Evolutionary conservation across 2,113 vertebrate species (phyloP).

Genomic region (Cyanoramphus novaezelandiae): DNA sequence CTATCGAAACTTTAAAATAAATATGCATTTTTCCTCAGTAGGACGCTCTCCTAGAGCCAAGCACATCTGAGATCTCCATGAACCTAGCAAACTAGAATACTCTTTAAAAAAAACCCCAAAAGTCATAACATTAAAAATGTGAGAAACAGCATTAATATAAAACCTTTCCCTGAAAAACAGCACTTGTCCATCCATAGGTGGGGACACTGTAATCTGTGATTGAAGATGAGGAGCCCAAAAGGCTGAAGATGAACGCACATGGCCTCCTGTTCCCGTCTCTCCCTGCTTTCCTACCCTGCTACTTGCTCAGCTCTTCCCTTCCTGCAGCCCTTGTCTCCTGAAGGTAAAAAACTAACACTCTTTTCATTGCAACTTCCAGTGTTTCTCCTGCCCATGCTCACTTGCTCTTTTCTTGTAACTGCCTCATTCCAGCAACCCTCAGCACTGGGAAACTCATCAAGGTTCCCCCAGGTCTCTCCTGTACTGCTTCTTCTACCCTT

Average conservation of each 20-base stretch:
- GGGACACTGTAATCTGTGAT: conserved; percentile 23
- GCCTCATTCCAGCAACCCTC: background rate
- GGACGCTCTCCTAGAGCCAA: background rate
- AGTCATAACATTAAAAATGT: background rate
- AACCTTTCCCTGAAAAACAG: conserved; percentile 27
- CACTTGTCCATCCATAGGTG: background rate
- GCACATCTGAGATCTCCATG: background rate
- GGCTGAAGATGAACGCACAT: background rate
- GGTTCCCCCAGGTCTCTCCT: background rate
- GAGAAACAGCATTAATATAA: conserved; percentile 40
- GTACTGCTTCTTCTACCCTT: background rate
- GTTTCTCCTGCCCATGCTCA: background rate
- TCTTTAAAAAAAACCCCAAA: background rate
- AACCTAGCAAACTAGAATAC: background rate
- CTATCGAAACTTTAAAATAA: conserved; percentile 25
- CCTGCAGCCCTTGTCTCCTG: background rate
- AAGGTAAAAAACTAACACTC: background rate
- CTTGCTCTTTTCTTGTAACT: background rate
- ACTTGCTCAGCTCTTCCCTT: background rate
- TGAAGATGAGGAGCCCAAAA: background rate
- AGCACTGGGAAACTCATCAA: background rate
- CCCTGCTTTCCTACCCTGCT: background rate
- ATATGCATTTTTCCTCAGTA: background rate
- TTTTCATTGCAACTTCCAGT: background rate
- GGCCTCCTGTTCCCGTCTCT: background rate